These are phyloP conservation scores for Coryphaenoides rupestris DNA, from an alignment of 2,113 vertebrate species.

Conservation along the genomic window DNA sequence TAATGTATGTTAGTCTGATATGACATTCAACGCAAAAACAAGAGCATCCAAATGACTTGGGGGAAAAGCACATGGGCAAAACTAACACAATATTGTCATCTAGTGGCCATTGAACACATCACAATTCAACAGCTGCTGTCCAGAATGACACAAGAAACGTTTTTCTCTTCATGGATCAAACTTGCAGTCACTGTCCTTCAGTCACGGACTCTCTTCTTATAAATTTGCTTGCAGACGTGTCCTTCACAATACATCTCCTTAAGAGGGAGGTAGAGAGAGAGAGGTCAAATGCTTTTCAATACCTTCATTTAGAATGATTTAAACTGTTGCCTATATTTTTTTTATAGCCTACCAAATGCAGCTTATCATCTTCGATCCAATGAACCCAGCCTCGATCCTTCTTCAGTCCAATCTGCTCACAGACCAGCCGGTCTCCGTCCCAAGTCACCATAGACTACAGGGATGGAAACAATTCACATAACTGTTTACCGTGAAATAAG, in stretches of 20 bases:
- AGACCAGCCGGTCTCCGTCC: constrained; percentile 81
- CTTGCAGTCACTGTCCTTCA: constrained; percentile 17
- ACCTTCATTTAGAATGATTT: not conserved
- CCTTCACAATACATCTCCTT: constrained; percentile 87
- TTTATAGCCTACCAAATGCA: constrained; percentile 77
- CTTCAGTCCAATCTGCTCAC: constrained; percentile 85
- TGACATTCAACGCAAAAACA: too few relatives aligned
- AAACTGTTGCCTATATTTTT: too few relatives aligned
- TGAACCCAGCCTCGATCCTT: constrained; percentile 85
- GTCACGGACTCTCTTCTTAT: constrained; percentile 66
- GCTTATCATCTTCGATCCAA: constrained; percentile 84
- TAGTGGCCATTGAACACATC: too few relatives aligned
- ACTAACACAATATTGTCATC: too few relatives aligned
- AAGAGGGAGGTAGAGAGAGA: not conserved
- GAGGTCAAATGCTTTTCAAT: not conserved
- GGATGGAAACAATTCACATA: not conserved
- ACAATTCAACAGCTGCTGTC: too few relatives aligned
- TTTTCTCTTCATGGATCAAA: too few relatives aligned
- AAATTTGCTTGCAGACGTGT: constrained; percentile 82
- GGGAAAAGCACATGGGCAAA: too few relatives aligned
- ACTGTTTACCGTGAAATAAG: too few relatives aligned
- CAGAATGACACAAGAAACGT: too few relatives aligned
- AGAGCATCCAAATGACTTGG: too few relatives aligned
- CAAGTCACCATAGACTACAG: constrained; percentile 81
- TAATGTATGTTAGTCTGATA: too few relatives aligned